These are phyloP conservation scores for Sander lucioperca DNA, from an alignment of 2,113 vertebrate genomes.

Conservation along the genomic window DNA sequence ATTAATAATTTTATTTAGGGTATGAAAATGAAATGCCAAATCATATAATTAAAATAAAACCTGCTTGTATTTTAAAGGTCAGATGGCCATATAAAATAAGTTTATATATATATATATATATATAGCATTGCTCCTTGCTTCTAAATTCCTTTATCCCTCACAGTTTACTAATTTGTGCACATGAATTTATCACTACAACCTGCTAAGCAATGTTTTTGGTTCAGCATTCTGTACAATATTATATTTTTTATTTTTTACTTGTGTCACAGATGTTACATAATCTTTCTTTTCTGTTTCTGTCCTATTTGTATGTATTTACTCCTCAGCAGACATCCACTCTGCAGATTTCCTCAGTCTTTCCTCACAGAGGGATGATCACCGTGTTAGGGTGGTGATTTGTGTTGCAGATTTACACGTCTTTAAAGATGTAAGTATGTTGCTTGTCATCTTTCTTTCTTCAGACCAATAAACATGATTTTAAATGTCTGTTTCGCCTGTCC, in stretches of 20 bases:
- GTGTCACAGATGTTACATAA: not conserved
- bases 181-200: not conserved
- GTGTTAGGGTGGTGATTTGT: conserved; percentile 90
- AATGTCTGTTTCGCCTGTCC: not conserved
- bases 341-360: conserved; percentile 85
- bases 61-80: not conserved
- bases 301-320: not conserved
- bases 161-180: not conserved
- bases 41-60: not conserved
- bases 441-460: not conserved
- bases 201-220: not conserved
- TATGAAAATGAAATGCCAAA: not conserved
- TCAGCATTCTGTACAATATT: not conserved
- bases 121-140: no score
- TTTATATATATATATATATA: no score
- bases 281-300: not conserved
- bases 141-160: not conserved
- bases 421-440: conserved; percentile 89
- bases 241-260: no score
- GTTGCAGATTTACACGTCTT: conserved; percentile 92
- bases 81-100: not conserved
- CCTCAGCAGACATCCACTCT: conserved; percentile 81
- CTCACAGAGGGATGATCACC: conserved; percentile 90
- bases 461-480: not conserved
- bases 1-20: not conserved